Evolutionary conservation across 2,113 vertebrate species (phyloP), one percentile per base, ranked within the genome.

Genomic region (Blennius ocellaris): DNA sequence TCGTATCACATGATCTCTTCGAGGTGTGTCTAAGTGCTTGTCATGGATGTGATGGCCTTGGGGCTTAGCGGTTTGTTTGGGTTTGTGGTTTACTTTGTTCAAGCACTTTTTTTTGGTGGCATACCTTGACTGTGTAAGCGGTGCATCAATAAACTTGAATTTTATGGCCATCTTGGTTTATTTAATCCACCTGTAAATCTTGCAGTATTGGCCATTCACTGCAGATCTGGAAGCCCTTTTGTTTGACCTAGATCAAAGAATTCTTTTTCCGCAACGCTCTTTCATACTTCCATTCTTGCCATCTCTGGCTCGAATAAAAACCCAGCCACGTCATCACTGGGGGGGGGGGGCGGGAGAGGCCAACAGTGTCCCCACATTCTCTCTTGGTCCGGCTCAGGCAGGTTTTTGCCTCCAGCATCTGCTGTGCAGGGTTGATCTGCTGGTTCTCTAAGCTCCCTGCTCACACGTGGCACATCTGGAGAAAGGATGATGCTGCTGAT

Each of bases 401-500:
- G 64, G 76, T 30, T 69, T 85, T 80, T 75, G 84, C 81, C 84
- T 83, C 66, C 71, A 90, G 89, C 92, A 92, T 93, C 90, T 93
- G 92, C 79, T 84, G 72, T 76, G 73, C 87, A 75, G 88, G 69
- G 75, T 82, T 71, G 58, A 69, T 84, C 76, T 83, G 73, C 80
- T 82, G 78, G 73, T 83, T 84, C 81, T 83, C 66, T 60, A 67
- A 83, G 80, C 73, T 89, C 73, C 64, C 52, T 45, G 78, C 84
- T 91, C 86, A 90, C 87, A 93, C 90, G 93, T 93, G 93, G 93
- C 93, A 93, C 93, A 94, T 94, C 93, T 94, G 94, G 92, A 86
- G 88, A 89, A 90, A 86, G 90, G 89, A 90, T 92, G 90, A 87
- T 84, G 74, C 57, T 83, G 74, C 62, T 82, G 73, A 82, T 75